phyloP scores from a whole-genome alignment of 2,113 vertebrate species.

The Coryphaenoides rupestris region DNA sequence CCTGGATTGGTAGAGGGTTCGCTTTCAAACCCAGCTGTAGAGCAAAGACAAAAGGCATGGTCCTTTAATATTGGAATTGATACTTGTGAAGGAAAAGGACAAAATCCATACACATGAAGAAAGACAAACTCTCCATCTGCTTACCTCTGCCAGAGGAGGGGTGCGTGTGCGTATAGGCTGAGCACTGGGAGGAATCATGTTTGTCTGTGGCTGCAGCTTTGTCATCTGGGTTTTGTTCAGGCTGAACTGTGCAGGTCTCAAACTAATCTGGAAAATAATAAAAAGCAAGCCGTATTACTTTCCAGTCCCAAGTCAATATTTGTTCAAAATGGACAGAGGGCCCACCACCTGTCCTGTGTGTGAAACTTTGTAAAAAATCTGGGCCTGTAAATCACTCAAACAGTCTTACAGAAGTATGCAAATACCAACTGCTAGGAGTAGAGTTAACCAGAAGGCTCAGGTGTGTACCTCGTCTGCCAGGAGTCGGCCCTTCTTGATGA shows the following conservation, averaged over 20 bases:
- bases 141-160: slow-evolving; percentile 91
- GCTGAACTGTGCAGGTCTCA: slow-evolving; percentile 97
- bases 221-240: slow-evolving; percentile 96
- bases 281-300: not conserved
- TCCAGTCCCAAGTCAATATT: too few relatives aligned
- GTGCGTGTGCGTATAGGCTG: slow-evolving; percentile 90
- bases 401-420: too few relatives aligned
- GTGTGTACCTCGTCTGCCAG: slow-evolving; percentile 90
- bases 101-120: too few relatives aligned
- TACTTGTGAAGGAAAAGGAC: too few relatives aligned
- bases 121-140: not conserved
- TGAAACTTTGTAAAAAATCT: too few relatives aligned
- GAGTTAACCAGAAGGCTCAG: too few relatives aligned
- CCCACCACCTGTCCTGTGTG: too few relatives aligned
- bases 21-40: slow-evolving; percentile 97
- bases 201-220: slow-evolving; percentile 94
- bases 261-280: slow-evolving; percentile 80
- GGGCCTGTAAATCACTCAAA: too few relatives aligned
- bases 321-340: too few relatives aligned
- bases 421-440: too few relatives aligned
- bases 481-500: slow-evolving; percentile 97
- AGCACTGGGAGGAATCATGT: slow-evolving; percentile 89
- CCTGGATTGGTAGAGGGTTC: slow-evolving; percentile 95
- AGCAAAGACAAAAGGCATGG: slow-evolving; percentile 55
- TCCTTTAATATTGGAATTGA: not conserved